Evolutionary conservation across 1,140 invertebrate genomes (phyloP), one percentile per base, ranked within the genome.

Genomic region (Drosophila parabipectinata): DNA sequence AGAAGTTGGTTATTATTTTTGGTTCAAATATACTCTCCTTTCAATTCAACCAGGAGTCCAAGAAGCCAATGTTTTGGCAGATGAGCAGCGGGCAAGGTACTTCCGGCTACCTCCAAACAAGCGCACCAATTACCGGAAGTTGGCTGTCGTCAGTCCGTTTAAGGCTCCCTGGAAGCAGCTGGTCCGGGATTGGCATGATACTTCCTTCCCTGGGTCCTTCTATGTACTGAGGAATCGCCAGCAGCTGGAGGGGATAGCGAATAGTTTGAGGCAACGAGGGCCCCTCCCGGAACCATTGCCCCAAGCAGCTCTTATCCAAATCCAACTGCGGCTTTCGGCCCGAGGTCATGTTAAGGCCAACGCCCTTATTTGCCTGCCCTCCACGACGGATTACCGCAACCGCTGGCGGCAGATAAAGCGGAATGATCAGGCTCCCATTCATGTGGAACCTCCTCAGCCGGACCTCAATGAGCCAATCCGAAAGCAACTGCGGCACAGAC

Each of bases 101-200:
- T 97, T 96, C 75, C 94, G 91, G 54, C 92, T 94, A 75, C 97
- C 98, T 41, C 96, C 97, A 9, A 96, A 96, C 71, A 98, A 97
- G 92, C 93, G 97, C 69, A 94, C 95, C 0, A 98, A 98, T 92
- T 98, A 95, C 89, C 92, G 93, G 0, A 98, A 97, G 91, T 92
- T 97, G 39, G 95, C 94, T 8, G 94, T 97, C 34, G 91, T 92
- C 8, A 95, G 94, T 87, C 97, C 98, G 8, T 98, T 98, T 88
- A 89, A 89, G 41, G 95, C 94, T 72, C 94, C 95, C 34, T 98
- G 96, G 96, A 91, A 92, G 26, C 82, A 94, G 44, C 92, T 98
- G 9, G 78, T 96, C 45, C 93, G 93, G 30, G 96, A 97, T 75
- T 97, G 96, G 96, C 61, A n/a, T 10, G 18, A 18, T 1, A 18